Conservation (phyloP, 2,797 vertebrate genomes). For the Crax fasciolata region DNA sequence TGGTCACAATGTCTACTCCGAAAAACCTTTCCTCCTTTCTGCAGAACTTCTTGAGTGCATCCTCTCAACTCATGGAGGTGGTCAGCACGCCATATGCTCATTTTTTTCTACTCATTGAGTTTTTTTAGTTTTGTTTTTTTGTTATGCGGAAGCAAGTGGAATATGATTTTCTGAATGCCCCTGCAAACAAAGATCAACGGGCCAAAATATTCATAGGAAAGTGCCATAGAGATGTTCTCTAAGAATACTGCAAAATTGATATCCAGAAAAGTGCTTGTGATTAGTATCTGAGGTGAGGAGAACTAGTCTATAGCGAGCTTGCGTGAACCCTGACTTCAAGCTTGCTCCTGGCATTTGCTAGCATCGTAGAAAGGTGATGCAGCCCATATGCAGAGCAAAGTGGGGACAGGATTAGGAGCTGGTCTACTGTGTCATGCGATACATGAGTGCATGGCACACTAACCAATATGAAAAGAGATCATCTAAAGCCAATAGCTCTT, state of each 20-base stretch:
- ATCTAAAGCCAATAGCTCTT: background rate
- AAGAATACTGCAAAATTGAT: background rate
- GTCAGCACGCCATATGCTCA: background rate
- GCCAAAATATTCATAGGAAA: background rate
- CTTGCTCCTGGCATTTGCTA: background rate
- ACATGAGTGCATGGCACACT: background rate
- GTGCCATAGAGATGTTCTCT: background rate
- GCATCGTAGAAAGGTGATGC: background rate
- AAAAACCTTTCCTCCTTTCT: background rate
- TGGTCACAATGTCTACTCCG: background rate
- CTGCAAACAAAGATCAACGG: background rate
- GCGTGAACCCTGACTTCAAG: background rate
- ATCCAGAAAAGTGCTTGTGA: background rate
- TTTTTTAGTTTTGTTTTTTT: background rate
- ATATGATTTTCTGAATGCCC: background rate
- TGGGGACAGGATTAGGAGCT: background rate
- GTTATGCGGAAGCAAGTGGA: background rate
- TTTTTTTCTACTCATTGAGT: background rate
- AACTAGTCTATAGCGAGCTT: background rate
- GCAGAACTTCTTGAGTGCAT: background rate
- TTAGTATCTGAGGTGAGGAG: background rate
- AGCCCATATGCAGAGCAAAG: background rate
- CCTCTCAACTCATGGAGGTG: fast-evolving
- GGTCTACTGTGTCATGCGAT: background rate
- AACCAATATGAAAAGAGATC: background rate